Evolutionary conservation across 2,888 invertebrate genomes (phyloP).

Genomic region (Erannis defoliaria): DNA sequence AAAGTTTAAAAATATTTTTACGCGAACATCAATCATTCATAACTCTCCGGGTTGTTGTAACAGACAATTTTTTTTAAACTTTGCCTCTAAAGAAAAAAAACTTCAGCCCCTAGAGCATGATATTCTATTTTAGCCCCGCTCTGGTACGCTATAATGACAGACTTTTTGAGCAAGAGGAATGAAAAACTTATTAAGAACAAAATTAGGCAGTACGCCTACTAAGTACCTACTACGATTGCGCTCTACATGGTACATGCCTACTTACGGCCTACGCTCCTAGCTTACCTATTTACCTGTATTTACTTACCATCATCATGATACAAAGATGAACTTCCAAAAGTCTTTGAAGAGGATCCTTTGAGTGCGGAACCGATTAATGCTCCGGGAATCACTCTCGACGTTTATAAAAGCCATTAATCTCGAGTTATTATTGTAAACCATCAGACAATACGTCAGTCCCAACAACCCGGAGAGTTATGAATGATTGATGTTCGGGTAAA

Average conservation of each 20-base stretch:
- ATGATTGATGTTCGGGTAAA: conserved; percentile 62
- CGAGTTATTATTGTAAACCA: conserved; percentile 47
- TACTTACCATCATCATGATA: neutral
- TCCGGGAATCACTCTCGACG: conserved; percentile 13
- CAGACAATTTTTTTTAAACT: too few relatives aligned
- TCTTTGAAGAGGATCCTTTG: conserved; percentile 6
- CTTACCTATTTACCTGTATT: neutral
- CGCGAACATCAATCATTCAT: conserved; percentile 60
- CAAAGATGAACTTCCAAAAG: neutral
- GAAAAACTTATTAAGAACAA: too few relatives aligned
- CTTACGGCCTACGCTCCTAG: too few relatives aligned
- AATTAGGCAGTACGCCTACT: too few relatives aligned
- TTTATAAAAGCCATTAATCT: conserved; percentile 40
- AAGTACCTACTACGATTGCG: too few relatives aligned
- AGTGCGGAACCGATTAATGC: conserved; percentile 1
- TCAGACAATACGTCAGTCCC: conserved; percentile 42
- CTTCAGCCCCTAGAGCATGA: too few relatives aligned
- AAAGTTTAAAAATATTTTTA: conserved; percentile 28
- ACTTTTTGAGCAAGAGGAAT: too few relatives aligned
- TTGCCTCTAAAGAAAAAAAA: too few relatives aligned
- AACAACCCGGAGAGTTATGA: conserved; percentile 39
- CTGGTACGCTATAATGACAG: too few relatives aligned
- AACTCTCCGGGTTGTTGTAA: conserved; percentile 38
- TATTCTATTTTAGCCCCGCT: too few relatives aligned
- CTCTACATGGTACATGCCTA: too few relatives aligned